Conservation (phyloP, 2,888 invertebrate genomes). For the Andrena bucephala region DNA sequence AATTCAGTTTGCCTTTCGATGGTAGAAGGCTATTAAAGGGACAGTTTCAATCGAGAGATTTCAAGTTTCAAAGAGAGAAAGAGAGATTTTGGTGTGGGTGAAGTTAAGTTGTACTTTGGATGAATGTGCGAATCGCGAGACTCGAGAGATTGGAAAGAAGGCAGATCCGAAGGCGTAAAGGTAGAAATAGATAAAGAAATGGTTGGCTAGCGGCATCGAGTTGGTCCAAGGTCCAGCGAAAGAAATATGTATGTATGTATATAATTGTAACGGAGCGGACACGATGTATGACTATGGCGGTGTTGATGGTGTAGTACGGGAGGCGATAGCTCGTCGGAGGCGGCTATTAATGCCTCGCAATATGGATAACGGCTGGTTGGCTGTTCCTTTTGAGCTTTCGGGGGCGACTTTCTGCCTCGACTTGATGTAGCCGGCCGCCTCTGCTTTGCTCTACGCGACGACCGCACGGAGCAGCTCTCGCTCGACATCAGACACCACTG, state of each 20-base stretch:
- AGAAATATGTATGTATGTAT: neutral
- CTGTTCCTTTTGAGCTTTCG: conserved; percentile 17
- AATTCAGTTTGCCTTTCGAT: too few species aligned
- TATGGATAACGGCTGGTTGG: conserved; percentile 56
- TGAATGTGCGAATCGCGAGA: too few species aligned
- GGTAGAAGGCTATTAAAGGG: too few species aligned
- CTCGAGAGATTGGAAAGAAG: too few species aligned
- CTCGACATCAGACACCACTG: too few species aligned
- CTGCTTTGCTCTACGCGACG: neutral
- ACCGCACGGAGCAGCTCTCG: neutral
- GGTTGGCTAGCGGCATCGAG: neutral
- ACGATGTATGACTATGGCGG: neutral
- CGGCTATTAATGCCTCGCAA: conserved; percentile 63
- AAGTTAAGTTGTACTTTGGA: too few species aligned
- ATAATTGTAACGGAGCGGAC: neutral
- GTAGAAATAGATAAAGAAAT: neutral
- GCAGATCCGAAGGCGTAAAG: neutral
- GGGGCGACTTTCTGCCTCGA: conserved; percentile 10
- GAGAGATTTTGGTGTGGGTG: too few species aligned
- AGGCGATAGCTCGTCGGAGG: conserved; percentile 32
- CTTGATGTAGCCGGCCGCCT: neutral
- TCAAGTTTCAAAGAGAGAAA: too few species aligned
- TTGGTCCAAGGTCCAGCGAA: neutral
- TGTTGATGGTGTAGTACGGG: neutral
- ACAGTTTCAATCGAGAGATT: too few species aligned